Evolutionary conservation across 2,888 invertebrate genomes (phyloP).

Genomic region (Silvanus unidentatus): DNA sequence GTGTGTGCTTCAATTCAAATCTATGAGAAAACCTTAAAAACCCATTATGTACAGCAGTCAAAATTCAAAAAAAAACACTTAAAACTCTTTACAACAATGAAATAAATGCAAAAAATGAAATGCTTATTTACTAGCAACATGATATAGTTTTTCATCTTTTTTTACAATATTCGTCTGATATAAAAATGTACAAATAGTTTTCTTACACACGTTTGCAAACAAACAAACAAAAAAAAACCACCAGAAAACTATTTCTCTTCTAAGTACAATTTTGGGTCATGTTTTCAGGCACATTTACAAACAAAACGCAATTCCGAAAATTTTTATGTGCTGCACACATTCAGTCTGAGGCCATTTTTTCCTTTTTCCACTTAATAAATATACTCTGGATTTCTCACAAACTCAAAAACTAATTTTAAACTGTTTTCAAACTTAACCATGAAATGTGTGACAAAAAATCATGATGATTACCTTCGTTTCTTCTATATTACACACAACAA

Average conservation of each 20-base stretch:
- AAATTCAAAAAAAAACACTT: slow-evolving; percentile 9
- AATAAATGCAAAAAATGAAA: slow-evolving; percentile 19
- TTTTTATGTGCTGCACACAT: no score
- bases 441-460: no score
- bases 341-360: no score
- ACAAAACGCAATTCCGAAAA: no score
- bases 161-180: slow-evolving; percentile 17
- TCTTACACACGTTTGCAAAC: slow-evolving; percentile 12
- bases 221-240: slow-evolving; percentile 5
- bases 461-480: no score
- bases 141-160: slow-evolving; percentile 13
- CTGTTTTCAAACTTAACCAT: slow-evolving; percentile 1
- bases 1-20: no score
- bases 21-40: no score
- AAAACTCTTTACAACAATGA: slow-evolving; percentile 1
- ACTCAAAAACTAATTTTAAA: background rate
- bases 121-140: slow-evolving; percentile 2
- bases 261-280: background rate
- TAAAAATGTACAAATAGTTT: slow-evolving; percentile 23
- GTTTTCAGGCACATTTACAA: no score
- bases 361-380: background rate
- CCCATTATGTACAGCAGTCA: slow-evolving; percentile 18
- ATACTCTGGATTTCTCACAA: background rate
- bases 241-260: background rate
- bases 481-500: no score